phyloP scores from a whole-genome alignment of 2,113 vertebrate genomes.

The Rhinoptilus africanus region DNA sequence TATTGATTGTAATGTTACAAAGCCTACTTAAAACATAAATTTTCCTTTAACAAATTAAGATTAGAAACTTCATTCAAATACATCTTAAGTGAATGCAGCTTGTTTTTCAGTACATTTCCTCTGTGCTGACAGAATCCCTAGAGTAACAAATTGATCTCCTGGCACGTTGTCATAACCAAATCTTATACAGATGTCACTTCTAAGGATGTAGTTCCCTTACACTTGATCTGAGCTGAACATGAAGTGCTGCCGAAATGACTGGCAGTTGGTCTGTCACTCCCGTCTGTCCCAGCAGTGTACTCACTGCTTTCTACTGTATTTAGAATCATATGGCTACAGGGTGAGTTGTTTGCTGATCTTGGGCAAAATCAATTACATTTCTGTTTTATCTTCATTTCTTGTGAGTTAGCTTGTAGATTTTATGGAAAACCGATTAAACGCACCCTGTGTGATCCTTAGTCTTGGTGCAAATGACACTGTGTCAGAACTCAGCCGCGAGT shows the following conservation, averaged over 20 bases:
- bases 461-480: not conserved
- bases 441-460: not conserved
- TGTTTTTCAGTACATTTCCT: not conserved
- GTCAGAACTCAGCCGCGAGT: not conserved
- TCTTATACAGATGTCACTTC: not conserved
- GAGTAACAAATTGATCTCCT: not conserved
- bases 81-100: not conserved
- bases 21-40: not conserved
- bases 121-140: not conserved
- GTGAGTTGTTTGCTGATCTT: not conserved
- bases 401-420: not conserved
- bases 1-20: not conserved
- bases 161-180: not conserved
- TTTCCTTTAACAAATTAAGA: not conserved
- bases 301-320: not conserved
- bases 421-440: not conserved
- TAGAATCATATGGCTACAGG: not conserved
- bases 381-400: not conserved
- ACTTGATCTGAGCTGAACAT: not conserved
- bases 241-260: not conserved
- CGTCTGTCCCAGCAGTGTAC: not conserved
- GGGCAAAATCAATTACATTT: not conserved
- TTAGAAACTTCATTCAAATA: not conserved
- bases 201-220: not conserved
- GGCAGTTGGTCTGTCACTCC: not conserved